phyloP scores from a whole-genome alignment of 2,113 vertebrate species.

The Misgurnus mizolepis region DNA sequence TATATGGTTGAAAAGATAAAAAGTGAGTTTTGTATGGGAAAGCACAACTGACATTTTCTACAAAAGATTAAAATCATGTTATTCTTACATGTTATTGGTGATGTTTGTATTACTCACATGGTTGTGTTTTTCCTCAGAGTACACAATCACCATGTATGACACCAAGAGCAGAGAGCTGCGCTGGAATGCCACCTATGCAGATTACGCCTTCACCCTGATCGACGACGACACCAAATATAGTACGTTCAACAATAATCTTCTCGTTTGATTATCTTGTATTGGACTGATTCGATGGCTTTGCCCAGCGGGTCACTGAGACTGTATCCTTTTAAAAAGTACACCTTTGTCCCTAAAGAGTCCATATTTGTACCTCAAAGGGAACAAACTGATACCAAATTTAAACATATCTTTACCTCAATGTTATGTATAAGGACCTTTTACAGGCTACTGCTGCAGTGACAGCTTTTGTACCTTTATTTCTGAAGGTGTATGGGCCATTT shows the following conservation, averaged over 20 bases:
- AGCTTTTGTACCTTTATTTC: no score
- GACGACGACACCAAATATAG: conserved; percentile 92
- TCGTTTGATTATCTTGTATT: not conserved
- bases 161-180: conserved; percentile 94
- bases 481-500: no score
- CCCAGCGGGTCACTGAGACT: no score
- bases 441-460: no score
- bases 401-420: no score
- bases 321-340: no score
- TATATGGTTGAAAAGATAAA: not conserved
- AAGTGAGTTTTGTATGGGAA: not conserved
- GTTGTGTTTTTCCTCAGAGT: conserved; percentile 76
- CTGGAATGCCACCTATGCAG: conserved; percentile 98
- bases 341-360: no score
- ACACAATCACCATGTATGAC: conserved; percentile 99
- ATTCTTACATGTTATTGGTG: not conserved
- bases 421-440: no score
- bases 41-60: not conserved
- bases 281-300: not conserved
- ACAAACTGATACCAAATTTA: no score
- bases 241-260: conserved; percentile 50
- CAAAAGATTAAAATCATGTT: not conserved
- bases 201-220: conserved; percentile 91
- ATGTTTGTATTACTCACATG: not conserved
- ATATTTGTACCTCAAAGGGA: no score